Evolutionary conservation across 2,113 vertebrate species (phyloP), one percentile per base, ranked within the genome.

Genomic region (Cyanistes caeruleus): DNA sequence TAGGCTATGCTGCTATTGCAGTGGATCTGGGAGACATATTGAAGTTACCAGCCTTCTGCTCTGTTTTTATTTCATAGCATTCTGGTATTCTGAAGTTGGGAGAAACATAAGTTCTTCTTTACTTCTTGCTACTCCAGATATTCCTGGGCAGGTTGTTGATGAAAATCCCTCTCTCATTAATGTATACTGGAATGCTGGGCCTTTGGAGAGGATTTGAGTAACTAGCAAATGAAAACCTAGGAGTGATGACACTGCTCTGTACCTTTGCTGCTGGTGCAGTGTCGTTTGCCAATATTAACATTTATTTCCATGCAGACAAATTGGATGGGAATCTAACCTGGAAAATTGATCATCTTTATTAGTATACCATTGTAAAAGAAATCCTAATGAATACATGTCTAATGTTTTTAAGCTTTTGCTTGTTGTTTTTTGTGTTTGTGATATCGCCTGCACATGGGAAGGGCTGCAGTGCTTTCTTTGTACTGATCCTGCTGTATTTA

Each of bases 21-120:
- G 35, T 63, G n/a, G 44, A 79, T 93, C 43, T 89, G 63, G 68
- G 48, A 60, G 68, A 60, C 15, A 11, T 92, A 67, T 11, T 73
- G 74, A 94, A 74, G 25, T 69, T 77, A 86, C 59, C 68, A 78
- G 58, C 67, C 44, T 65, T 83, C 23, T 19, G 48, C 37, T 83
- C 52, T 78, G 24, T 18, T 79, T 86, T 89, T 86, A 49, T 87
- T 93, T 95, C 14, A 13, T 39, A 77, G 52, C 25, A 41, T 95
- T 95, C 75, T 93, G 52, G 10, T 89, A 35, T 51, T 96, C 33
- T 13, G 14, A 83, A 78, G 53, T 69, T 84, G 83, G 74, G 31
- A 59, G 31, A 85, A 81, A 44, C 13, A 2, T 13, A 51, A 86
- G 56, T 82, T 49, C 10, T 64, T 48, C 59, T 62, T 16, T 20